Conservation (phyloP, 2,797 vertebrate species). For the Cuniculus paca region DNA sequence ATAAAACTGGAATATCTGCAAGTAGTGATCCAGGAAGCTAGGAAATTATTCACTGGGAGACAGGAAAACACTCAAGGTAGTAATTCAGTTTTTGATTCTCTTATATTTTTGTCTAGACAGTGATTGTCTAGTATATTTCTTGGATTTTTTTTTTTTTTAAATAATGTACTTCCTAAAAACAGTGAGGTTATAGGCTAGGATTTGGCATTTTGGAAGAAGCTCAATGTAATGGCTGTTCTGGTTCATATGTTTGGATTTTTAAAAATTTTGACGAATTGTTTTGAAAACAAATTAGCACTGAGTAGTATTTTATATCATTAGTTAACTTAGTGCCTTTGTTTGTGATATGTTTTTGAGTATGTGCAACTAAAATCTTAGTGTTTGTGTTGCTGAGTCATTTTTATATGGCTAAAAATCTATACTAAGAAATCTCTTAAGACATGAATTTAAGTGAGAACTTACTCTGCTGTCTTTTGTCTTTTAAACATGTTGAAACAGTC, state of each 20-base stretch:
- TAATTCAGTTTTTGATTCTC: slow-evolving; percentile 64
- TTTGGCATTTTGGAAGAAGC: slow-evolving; percentile 64
- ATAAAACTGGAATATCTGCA: slow-evolving; percentile 74
- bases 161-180: slow-evolving; percentile 31
- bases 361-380: slow-evolving; percentile 50
- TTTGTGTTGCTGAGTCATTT: slow-evolving; percentile 47
- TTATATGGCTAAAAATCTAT: slow-evolving; percentile 64
- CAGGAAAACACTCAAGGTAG: slow-evolving; percentile 66
- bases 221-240: neutral
- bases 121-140: slow-evolving; percentile 68
- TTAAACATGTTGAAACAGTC: slow-evolving; percentile 77
- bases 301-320: slow-evolving; percentile 4
- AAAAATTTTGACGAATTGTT: neutral
- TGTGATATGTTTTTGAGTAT: slow-evolving; percentile 43
- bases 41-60: slow-evolving; percentile 67
- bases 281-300: slow-evolving; percentile 13
- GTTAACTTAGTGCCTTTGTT: slow-evolving; percentile 45
- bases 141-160: slow-evolving; percentile 68
- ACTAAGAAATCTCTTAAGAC: slow-evolving; percentile 47
- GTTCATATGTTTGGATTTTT: neutral
- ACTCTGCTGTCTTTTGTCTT: slow-evolving; percentile 81
- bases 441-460: slow-evolving; percentile 74
- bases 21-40: slow-evolving; percentile 71
- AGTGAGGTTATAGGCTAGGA: slow-evolving; percentile 28
- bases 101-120: slow-evolving; percentile 54